These are phyloP conservation scores for Epizoanthus rinbou DNA, from an alignment of 92 coral and sea anemone genomes.

Conservation along the genomic window DNA sequence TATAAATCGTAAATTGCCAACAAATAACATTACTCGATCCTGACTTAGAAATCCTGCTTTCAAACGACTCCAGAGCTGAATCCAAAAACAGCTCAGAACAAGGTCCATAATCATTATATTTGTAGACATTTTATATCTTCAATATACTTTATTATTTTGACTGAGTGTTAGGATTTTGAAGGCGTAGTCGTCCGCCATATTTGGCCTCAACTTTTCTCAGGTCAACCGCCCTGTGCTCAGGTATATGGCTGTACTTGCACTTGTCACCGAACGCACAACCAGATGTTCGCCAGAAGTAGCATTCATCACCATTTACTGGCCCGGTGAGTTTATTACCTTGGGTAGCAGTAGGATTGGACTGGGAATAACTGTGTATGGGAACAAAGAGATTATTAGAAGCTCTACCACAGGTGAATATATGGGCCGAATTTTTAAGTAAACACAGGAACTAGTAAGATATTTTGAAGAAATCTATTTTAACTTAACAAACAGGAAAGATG, in stretches of 20 bases:
- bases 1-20: constrained; percentile 1
- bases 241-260: constrained; percentile 82
- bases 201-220: constrained; percentile 88
- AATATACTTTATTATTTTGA: constrained; percentile 37
- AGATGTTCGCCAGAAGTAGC: constrained; percentile 99
- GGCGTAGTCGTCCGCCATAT: constrained; percentile 80
- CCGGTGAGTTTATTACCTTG: constrained; percentile 69
- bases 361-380: not conserved
- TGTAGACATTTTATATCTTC: not conserved
- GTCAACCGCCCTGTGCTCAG: constrained; percentile 79
- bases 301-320: constrained; percentile 97
- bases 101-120: not conserved
- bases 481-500: too few relatives aligned
- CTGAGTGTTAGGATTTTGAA: constrained; percentile 16
- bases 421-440: too few relatives aligned
- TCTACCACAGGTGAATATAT: too few relatives aligned
- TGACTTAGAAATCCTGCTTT: not conserved
- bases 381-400: not conserved
- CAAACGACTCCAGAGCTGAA: not conserved
- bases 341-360: not conserved
- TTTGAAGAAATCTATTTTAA: too few relatives aligned
- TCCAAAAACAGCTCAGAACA: not conserved
- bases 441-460: too few relatives aligned
- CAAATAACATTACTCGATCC: not conserved
- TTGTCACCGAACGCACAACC: constrained; percentile 94